Evolutionary conservation across 2,797 vertebrate species (phyloP).

Genomic region (Tinamus major): DNA sequence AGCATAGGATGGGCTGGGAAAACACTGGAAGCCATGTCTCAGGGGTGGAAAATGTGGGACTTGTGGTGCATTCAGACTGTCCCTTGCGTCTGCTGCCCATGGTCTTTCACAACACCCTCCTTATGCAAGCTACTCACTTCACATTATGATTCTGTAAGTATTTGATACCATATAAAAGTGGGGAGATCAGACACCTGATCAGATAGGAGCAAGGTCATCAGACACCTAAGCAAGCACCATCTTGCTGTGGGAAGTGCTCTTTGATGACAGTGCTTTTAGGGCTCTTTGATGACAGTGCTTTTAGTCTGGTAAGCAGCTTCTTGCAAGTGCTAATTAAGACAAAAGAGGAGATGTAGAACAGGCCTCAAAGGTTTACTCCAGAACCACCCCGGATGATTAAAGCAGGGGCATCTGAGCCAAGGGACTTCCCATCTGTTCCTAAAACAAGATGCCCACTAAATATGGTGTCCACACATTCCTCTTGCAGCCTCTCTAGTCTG

Average conservation of each 20-base stretch:
- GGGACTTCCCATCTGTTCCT: neutral
- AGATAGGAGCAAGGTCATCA: neutral
- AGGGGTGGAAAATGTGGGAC: neutral
- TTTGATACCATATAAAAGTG: neutral
- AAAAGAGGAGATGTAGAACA: neutral
- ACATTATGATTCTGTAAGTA: neutral
- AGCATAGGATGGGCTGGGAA: neutral
- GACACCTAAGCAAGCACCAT: neutral
- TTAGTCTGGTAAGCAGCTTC: neutral
- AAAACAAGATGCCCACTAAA: neutral
- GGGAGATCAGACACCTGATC: no score
- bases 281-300: neutral
- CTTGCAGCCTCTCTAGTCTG: neutral
- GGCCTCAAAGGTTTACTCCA: neutral
- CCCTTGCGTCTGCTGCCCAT: neutral
- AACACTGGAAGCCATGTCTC: neutral
- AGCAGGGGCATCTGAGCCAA: neutral
- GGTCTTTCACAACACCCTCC: accelerated
- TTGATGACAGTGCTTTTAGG: neutral
- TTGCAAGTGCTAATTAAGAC: neutral
- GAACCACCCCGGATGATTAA: neutral
- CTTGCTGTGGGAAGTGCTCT: neutral
- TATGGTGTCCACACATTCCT: neutral
- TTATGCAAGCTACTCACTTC: neutral
- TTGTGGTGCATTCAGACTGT: accelerated